Base-by-base conservation (phyloP, 2,888 invertebrate species). In the Nebria brevicollis region DNA sequence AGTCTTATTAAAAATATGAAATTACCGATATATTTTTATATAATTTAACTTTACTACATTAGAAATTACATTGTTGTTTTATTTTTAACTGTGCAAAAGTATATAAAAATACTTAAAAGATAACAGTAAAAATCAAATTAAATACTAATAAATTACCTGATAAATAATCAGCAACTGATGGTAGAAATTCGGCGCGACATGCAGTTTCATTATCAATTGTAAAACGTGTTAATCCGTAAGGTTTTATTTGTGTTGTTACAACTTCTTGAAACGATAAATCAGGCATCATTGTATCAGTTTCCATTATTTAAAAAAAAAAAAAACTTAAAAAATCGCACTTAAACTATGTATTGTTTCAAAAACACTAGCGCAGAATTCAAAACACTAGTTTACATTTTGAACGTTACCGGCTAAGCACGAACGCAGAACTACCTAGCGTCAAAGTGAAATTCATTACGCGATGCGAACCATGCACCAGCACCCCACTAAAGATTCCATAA, bases 201-300 rank as follows among this genome's bases (percentile, higher is more conserved):
- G n/a, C 66, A 15, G 65, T 76, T 66, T 34, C 25, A 54, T 76
- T 76, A 26, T 74, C 43, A 6, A 65, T 74, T 42, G 10, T 54
- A 43, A 79, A 64, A 68, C 75, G 26, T 6, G 80, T 54, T 15
- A 80, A n/a, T 34, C 75, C 70, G 66, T 75, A 75, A 2, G 75
- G 75, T 66, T 66, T 80, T 25, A 75, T 70, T 75, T 80, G 75
- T 11, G 25, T n/a, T 8, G 78, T 78, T 10, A 80, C 75, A 65
- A 80, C 80, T 72, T 80, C 80, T 26, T 79, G 74, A 41, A 74
- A 78, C n/a, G 73, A 15, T 15, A 13, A 25, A 66, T 78, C 78
- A 42, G 43, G 66, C 2, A 34, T 42, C 34, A 77, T 54, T 2
- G 25, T 64, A 26, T 78, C 41, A 11, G 42, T 11, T 20, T 78